Base-by-base conservation (phyloP, 2,113 vertebrate species). In the Hippocampus mohnikei region DNA sequence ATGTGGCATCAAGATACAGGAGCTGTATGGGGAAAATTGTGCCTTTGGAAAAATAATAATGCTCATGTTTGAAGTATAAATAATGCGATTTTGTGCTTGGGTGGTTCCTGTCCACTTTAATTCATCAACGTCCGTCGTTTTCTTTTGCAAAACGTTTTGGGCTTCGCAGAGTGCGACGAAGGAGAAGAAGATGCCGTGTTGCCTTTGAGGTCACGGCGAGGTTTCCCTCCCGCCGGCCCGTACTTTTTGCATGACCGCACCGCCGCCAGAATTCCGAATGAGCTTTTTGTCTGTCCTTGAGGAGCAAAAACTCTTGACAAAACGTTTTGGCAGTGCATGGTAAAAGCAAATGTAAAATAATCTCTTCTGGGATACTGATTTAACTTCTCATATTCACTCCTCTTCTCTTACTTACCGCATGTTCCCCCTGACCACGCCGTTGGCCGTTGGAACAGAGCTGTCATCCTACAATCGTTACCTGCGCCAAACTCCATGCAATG, bases 401-500 rank as follows among this genome's bases (percentile, higher is more conserved):
- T 29, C 18, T 41, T 63, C 37, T 37, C 48, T 50, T 53, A 60
- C 33, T 16, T 12, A 55, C 33, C 1, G 33, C 33, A 1, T 48
- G 40, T 11, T 11, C 76, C 66, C 67, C 58, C 18, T 75, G 68
- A 76, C 56, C 11, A 23, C 64, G 48, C 8, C 6, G 18, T 6
- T 3, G 48, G 13, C 52, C 15, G 21, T 55, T 3, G 52, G n/a
- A 23, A 23, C 72, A 56, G 74, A 87, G 42, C 70, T 72, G 82
- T 66, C 78, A 71, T 76, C 71, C 63, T 78, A 42, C 59, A 25
- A 82, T 83, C 70, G 72, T 84, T 84, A 85, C 84, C 81, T 82
- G 75, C 65, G 73, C 69, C 21, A 13, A 76, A 84, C 74, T 86
- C 85, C 85, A 80, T 71, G 73, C 81, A 81, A 86, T 82, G 77